Evolutionary conservation across 2,113 vertebrate genomes (phyloP), one percentile per base, ranked within the genome.

Genomic region (Parus major): DNA sequence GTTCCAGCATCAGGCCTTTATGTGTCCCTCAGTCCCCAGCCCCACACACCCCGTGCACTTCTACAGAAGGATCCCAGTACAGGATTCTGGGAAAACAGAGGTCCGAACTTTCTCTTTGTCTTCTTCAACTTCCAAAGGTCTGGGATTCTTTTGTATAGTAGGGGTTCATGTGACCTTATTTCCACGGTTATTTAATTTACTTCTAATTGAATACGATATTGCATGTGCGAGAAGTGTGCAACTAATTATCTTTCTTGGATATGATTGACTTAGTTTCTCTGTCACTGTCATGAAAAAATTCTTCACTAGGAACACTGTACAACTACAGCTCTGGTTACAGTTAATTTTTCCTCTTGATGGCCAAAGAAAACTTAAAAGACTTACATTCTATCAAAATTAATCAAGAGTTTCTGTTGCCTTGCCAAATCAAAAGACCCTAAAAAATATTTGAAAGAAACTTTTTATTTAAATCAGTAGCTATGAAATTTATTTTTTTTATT

Each of bases 21-120:
- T 29, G 8, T n/a, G 17, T 61, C 31, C 2, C 28, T 77, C 21
- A 69, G 15, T 35, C 11, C 11, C 39, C 44, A 61, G 24, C 6
- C 20, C 20, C 39, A 28, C 0, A 2, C 2, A 0, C 2, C 2
- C 60, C 3, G 1, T 27, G 16, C 16, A 11, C 9, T 53, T 57
- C 42, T 41, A 49, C 33, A 82, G 50, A 35, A 89, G 33, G 76
- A 81, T 35, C 18, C 25, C 28, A 61, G 11, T 3, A 9, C 10
- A 55, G 28, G 41, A 82, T 23, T 35, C 76, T 77, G 56, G 36
- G 24, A 92, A 78, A 41, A 8, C 39, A 75, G 39, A 83, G 52
- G 16, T 56, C 41, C 64, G 29, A 87, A 8, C 18, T 75, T 91
- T 81, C 77, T 57, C 33, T 72, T 82, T 2, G 3, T 13, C 6